Evolutionary conservation across 2,797 vertebrate species (phyloP), one percentile per base, ranked within the genome.

Genomic region (Denticeps clupeoides): DNA sequence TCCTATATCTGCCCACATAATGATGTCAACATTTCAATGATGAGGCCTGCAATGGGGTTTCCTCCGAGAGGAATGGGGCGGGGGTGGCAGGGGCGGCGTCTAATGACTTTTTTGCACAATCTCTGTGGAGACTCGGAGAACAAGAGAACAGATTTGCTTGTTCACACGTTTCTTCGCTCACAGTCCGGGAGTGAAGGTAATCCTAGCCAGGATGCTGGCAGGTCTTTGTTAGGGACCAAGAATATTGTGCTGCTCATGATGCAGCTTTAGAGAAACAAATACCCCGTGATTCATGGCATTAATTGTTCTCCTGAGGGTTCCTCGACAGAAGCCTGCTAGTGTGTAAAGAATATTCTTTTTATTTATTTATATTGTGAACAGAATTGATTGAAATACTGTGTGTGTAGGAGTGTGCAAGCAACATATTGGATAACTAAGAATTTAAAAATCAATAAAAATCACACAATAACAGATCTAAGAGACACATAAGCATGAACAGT

Each of bases 1-100:
- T 61, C 60, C 55, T 38, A 33, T 38, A 32, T 19, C 28, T 44
- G 47, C 62, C 58, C 55, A 58, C 62, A 18, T 25, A 51, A 53
- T 61, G 62, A 56, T 56, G 56, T 61, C 55, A 65, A 44, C 28
- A 22, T 22, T 32, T 28, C 27, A 19, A 3, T 18, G 4, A 10
- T 19, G 33, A 37, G 33, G 15, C 16, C 7, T 32, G 33, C 37
- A 18, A 33, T 37, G 33, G 33, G 33, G 6, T 37, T 37, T 37
- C 33, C 33, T 37, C 7, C 16, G 37, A 15, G 7, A 10, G 15
- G 15, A 8, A 23, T 16, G 11, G 42, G 26, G 29, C 35, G 15
- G 11, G 27, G 29, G 15, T 49, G 22, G 11, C 49, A 13, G 12
- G 38, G 25, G 21, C 5, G 7, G 37, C 1, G 21, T 2, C 19